A percentile compares a stretch with the other conserved stretches of the same genome.
phyloP scores from a whole-genome alignment of 1,140 invertebrate species.

The Drosophila malerkotliana region DNA sequence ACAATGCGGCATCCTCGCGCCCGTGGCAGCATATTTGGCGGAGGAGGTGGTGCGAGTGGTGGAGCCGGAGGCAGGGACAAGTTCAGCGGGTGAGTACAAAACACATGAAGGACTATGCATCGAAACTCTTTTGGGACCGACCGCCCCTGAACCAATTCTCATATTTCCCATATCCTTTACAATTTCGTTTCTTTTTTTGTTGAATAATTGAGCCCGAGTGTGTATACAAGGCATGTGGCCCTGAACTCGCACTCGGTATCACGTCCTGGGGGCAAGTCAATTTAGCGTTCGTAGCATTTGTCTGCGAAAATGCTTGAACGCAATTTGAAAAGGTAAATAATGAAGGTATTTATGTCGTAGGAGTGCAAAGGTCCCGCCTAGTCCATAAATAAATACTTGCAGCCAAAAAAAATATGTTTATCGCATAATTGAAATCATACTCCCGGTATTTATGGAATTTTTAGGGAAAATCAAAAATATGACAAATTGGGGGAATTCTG shows the following conservation, averaged over 20 bases:
- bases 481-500: conserved; percentile 5
- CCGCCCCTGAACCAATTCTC: conserved; percentile 72
- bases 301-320: conserved; percentile 39
- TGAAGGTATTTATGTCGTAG: conserved; percentile 63
- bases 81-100: conserved; percentile 65
- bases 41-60: conserved; percentile 14
- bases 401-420: conserved; percentile 66
- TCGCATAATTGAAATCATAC: conserved; percentile 13
- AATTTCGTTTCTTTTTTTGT: conserved; percentile 65
- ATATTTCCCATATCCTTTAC: conserved; percentile 60
- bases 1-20: conserved; percentile 77
- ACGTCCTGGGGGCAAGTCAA: conserved; percentile 58
- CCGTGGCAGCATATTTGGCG: conserved; percentile 21
- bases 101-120: neutral
- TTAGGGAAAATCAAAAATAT: conserved; percentile 11
- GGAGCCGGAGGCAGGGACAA: conserved; percentile 51
- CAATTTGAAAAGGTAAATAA: conserved; percentile 76
- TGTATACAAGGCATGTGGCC: conserved; percentile 15
- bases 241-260: neutral
- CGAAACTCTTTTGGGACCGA: conserved; percentile 11
- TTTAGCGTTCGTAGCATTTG: conserved; percentile 53
- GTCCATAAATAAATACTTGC: conserved; percentile 57
- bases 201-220: conserved; percentile 60
- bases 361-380: conserved; percentile 14
- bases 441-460: conserved; percentile 27